Evolutionary conservation across 2,113 vertebrate species (phyloP).

Genomic region (Campylorhamphus procurvoides): DNA sequence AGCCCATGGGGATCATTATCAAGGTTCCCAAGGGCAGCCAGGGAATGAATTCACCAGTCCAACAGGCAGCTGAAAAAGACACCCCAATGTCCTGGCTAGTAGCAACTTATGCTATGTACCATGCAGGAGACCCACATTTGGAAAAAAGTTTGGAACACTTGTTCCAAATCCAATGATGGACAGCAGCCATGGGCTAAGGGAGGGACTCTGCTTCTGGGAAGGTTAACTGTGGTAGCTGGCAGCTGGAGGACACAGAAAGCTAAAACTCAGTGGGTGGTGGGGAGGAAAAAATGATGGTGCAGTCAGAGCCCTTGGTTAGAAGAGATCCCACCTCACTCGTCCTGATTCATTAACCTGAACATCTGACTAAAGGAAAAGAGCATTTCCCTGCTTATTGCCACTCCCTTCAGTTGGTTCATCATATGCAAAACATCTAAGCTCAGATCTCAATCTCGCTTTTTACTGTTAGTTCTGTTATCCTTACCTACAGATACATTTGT

Average conservation of each 20-base stretch:
- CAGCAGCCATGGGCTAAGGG: not conserved
- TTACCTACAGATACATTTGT: not conserved
- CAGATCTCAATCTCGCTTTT: not conserved
- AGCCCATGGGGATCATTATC: not conserved
- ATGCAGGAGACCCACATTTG: accelerated
- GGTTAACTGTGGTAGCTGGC: not conserved
- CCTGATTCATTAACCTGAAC: not conserved
- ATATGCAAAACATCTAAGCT: not conserved
- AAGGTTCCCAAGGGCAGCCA: not conserved
- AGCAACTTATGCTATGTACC: accelerated
- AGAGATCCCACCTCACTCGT: not conserved
- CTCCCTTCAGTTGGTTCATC: not conserved
- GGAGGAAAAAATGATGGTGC: not conserved
- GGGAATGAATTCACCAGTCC: not conserved
- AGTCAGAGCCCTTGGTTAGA: not conserved
- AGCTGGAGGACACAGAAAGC: not conserved
- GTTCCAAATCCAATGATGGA: not conserved
- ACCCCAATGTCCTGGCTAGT: not conserved
- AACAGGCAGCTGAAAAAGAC: not conserved
- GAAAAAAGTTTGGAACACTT: not conserved
- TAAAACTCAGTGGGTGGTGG: not conserved
- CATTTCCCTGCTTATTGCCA: not conserved
- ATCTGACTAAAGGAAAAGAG: not conserved
- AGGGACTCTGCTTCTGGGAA: not conserved
- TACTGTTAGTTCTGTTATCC: not conserved